Evolutionary conservation across 2,888 invertebrate genomes (phyloP).

Genomic region (Onchidella celtica): DNA sequence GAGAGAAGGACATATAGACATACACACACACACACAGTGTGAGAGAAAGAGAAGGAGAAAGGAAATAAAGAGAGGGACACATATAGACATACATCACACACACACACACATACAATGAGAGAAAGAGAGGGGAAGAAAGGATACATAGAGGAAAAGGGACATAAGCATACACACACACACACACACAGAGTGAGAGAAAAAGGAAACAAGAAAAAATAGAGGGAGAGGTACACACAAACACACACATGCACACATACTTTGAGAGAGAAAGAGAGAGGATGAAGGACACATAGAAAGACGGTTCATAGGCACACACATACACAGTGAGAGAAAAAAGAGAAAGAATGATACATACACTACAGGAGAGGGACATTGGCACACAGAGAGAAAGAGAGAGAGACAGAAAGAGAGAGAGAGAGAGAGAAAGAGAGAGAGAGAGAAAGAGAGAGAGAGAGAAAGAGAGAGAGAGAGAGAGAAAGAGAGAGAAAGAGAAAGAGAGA

Average conservation of each 20-base stretch:
- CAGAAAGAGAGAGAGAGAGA: slow-evolving; percentile 12
- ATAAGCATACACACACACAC: slow-evolving; percentile 1
- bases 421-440: slow-evolving; percentile 20
- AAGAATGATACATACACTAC: too few relatives aligned
- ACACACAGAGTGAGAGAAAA: not conserved
- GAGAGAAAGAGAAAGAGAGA: not conserved
- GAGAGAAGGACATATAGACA: too few relatives aligned
- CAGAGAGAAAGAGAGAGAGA: too few relatives aligned
- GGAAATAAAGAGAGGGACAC: not conserved
- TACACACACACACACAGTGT: slow-evolving; percentile 11
- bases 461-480: slow-evolving; percentile 14
- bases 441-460: slow-evolving; percentile 30
- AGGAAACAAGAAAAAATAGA: slow-evolving; percentile 3
- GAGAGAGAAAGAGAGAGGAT: not conserved
- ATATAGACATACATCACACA: slow-evolving; percentile 13
- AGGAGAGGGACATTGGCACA: too few relatives aligned
- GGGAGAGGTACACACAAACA: not conserved
- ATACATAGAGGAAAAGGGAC: not conserved
- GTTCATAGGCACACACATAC: slow-evolving; percentile 6
- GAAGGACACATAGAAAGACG: not conserved
- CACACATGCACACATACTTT: slow-evolving; percentile 15
- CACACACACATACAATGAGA: too few relatives aligned
- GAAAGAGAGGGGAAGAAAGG: not conserved
- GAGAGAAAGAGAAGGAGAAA: not conserved
- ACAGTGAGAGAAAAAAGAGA: not conserved